Base-by-base conservation (phyloP, 2,888 invertebrate species). In the Micoletzkya japonica region DNA sequence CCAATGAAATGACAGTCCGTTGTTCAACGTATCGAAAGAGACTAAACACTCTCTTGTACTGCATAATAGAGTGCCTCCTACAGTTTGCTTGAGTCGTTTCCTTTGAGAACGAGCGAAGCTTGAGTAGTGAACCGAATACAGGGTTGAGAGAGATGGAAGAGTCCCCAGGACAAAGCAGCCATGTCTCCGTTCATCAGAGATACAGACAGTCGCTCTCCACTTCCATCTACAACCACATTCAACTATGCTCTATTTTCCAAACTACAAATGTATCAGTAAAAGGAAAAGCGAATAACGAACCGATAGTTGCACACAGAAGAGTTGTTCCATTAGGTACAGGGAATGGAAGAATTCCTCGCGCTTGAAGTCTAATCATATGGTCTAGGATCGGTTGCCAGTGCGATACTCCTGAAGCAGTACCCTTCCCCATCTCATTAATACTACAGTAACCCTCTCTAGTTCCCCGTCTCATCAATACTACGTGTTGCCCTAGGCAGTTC, bases 111-210 rank as follows among this genome's bases (percentile, higher is more conserved):
- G 28, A 66, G 56, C 24, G 30, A 56, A 10, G 56, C n/a, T 28
- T 36, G 56, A 28, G 66, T 66, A 4, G 66, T 37, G 56, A 36
- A 66, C 3, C 30, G 66, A 20, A 66, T 54, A 7, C 73, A 72
- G 7, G 79, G 80, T 30, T 79, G 76, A 14, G 73, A 59, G 64
- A 84, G 72, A 73, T 83, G 82, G 75, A 84, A 84, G 30, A 84
- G 76, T 2, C 81, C 84, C 84, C 84, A 83, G 1, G 39, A 37
- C 6, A 39, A 30, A 4, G 56, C 24, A 10, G 24, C 30, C 76
- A 84, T 83, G 20, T 84, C 83, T n/a, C 83, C 83, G 68, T 82
- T 79, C 84, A 84, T 84, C 63, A 80, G 76, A 7, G 79, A 82
- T 30, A 84, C 44, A 20, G 76, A 76, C 54, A 83, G 37, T 4